These are phyloP conservation scores for Cephus nigrinus DNA, from an alignment of 2,888 invertebrate genomes.

Conservation along the genomic window DNA sequence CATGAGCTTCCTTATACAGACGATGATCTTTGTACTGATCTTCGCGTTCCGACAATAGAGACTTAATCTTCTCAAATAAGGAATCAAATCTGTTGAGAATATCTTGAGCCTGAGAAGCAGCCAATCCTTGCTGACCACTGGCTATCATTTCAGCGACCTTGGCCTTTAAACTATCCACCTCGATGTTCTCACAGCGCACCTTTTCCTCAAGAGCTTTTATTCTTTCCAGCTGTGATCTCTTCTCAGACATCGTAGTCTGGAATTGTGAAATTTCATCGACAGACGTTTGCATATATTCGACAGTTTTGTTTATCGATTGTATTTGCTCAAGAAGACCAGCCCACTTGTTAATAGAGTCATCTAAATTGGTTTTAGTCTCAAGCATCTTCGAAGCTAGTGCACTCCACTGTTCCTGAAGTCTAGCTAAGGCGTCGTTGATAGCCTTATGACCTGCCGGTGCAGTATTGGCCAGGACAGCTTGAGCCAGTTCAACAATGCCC, in stretches of 20 bases:
- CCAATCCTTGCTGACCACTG: slow-evolving; percentile 86
- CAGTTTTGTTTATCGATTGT: slow-evolving; percentile 84
- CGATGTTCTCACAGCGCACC: slow-evolving; percentile 88
- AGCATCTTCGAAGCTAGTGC: slow-evolving; percentile 87
- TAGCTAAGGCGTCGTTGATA: slow-evolving; percentile 85
- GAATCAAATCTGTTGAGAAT: slow-evolving; percentile 86
- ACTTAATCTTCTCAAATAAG: slow-evolving; percentile 80
- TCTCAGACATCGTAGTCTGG: slow-evolving; percentile 87
- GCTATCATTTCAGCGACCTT: slow-evolving; percentile 88
- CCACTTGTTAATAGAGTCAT: slow-evolving; percentile 92
- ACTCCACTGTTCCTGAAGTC: slow-evolving; percentile 92
- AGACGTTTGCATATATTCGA: slow-evolving; percentile 81
- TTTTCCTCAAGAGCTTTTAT: slow-evolving; percentile 89
- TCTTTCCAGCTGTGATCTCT: slow-evolving; percentile 85
- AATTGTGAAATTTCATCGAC: slow-evolving; percentile 79
- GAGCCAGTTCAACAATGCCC: slow-evolving; percentile 88
- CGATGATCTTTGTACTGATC: slow-evolving; percentile 90
- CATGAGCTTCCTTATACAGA: slow-evolving; percentile 90
- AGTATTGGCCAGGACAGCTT: slow-evolving; percentile 90
- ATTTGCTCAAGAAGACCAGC: slow-evolving; percentile 90
- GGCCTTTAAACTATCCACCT: slow-evolving; percentile 86
- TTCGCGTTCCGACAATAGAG: slow-evolving; percentile 80
- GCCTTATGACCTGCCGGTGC: slow-evolving; percentile 88
- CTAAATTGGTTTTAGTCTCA: slow-evolving; percentile 87
- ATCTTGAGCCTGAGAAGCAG: slow-evolving; percentile 85